These are phyloP conservation scores for Ooceraea biroi DNA, from an alignment of 1,140 invertebrate species.

Conservation along the genomic window DNA sequence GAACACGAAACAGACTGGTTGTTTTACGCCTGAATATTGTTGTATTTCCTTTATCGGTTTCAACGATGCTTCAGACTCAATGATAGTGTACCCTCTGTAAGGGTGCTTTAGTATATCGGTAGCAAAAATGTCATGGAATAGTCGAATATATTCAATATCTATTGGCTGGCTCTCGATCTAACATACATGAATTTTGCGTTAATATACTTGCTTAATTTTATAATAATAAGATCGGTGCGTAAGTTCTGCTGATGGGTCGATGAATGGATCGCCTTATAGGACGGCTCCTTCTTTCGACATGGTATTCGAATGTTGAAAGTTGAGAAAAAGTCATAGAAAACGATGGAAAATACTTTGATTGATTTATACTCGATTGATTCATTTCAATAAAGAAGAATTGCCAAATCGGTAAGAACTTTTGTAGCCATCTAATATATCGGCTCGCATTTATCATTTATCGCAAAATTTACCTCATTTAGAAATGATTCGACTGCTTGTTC, in stretches of 20 bases:
- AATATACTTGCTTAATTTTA: background rate
- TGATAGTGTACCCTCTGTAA: slow-evolving; percentile 86
- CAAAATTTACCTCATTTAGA: background rate
- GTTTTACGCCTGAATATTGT: slow-evolving; percentile 87
- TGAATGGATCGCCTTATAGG: too few relatives aligned
- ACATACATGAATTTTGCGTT: background rate
- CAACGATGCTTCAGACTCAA: slow-evolving; percentile 81
- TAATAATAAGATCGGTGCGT: too few relatives aligned
- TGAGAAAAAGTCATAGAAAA: too few relatives aligned
- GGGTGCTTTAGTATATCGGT: slow-evolving; percentile 87
- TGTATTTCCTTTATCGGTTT: slow-evolving; percentile 85
- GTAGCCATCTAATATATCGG: too few relatives aligned
- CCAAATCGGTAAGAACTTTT: too few relatives aligned
- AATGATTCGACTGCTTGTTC: slow-evolving; percentile 11
- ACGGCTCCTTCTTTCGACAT: too few relatives aligned
- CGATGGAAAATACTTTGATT: too few relatives aligned
- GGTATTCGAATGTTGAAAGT: too few relatives aligned
- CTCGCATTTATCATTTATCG: too few relatives aligned
- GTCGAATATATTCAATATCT: slow-evolving; percentile 86
- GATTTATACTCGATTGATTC: too few relatives aligned
- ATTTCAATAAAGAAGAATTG: too few relatives aligned
- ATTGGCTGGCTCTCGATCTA: slow-evolving; percentile 83
- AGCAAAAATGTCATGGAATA: slow-evolving; percentile 85
- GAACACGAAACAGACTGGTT: slow-evolving; percentile 95
- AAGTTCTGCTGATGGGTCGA: too few relatives aligned